Base-by-base conservation (phyloP, 23 tunicate species). In the Styela plicata region DNA sequence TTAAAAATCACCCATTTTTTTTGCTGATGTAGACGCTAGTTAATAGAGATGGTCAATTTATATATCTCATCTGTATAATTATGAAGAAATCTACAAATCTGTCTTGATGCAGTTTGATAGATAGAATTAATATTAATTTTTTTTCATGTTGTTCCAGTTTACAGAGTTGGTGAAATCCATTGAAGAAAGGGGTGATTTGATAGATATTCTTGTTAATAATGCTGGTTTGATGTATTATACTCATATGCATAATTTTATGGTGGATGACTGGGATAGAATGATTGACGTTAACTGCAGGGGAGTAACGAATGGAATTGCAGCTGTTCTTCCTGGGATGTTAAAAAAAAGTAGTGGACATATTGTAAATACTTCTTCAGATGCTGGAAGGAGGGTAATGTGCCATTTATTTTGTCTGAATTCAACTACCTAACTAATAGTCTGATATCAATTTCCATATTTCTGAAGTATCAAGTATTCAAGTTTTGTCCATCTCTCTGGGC, bases 181-280 rank as follows among this genome's bases (percentile, higher is more conserved):
- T 36, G 89, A 93, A 52, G 80, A 75, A 36, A 30, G 33, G n/a
- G 69, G 63, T 68, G 98, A 89, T 1, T 52, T 82, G 1, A 74
- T 88, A 30, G 93, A 88, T 66, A 93, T 93, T 37, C 71, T 93
- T 53, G 89, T 93, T 2, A 93, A 93, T 84, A 93, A 88, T 36
- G 98, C 98, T 25, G 98, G 98, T 1, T 63, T 93, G 65, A 93
- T 93, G 98, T 74, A 67, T 3, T 87, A 93, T 63, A 88, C 98
- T 24, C 76, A 69, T 68, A 93, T 93, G 91, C 82, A 82, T 69
- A 88, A 76, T 32, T 33, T 85, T 31, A 70, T 83, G 87, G 68
- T 87, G 84, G 98, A 88, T 63, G 93, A 82, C 20, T 93, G 98
- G 98, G 90, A 93, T 53, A 63, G 63, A 63, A 93, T 81, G 87